Evolutionary conservation across 2,113 vertebrate species (phyloP).

Genomic region (Caranx ignobilis): DNA sequence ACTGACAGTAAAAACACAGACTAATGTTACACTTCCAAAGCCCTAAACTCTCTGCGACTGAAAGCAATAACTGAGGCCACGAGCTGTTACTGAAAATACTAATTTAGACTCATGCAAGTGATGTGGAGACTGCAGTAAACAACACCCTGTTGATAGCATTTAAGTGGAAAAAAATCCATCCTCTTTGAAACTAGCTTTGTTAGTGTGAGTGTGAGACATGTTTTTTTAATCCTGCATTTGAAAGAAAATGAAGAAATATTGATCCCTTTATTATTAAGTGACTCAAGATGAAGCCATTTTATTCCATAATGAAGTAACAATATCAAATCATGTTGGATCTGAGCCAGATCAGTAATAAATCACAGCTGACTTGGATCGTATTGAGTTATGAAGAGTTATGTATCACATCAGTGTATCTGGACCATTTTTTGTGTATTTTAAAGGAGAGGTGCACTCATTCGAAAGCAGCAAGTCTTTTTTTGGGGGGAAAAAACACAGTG

Average conservation of each 20-base stretch:
- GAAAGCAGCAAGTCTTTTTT: conserved; percentile 1
- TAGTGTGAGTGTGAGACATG: neutral
- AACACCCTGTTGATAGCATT: neutral
- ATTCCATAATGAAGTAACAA: neutral
- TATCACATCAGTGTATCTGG: neutral
- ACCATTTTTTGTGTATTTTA: neutral
- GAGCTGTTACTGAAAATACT: conserved; percentile 1
- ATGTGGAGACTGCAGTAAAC: neutral
- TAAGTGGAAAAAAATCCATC: conserved; percentile 5
- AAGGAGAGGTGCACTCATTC: neutral
- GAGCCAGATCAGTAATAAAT: conserved; percentile 7
- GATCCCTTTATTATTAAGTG: conserved; percentile 7
- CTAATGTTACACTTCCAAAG: neutral
- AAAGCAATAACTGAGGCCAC: neutral
- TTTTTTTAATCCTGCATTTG: neutral
- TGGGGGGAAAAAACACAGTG: neutral
- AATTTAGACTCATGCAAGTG: neutral
- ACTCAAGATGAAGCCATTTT: neutral
- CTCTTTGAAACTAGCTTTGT: neutral
- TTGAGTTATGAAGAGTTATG: neutral
- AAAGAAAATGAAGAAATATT: conserved; percentile 7
- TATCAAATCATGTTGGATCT: neutral
- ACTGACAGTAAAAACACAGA: neutral
- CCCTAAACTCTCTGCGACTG: neutral
- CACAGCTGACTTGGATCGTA: neutral